A percentile compares a stretch with the other conserved stretches of the same genome.
phyloP scores from a whole-genome alignment of 2,888 invertebrate species.

The Euplexia lucipara region DNA sequence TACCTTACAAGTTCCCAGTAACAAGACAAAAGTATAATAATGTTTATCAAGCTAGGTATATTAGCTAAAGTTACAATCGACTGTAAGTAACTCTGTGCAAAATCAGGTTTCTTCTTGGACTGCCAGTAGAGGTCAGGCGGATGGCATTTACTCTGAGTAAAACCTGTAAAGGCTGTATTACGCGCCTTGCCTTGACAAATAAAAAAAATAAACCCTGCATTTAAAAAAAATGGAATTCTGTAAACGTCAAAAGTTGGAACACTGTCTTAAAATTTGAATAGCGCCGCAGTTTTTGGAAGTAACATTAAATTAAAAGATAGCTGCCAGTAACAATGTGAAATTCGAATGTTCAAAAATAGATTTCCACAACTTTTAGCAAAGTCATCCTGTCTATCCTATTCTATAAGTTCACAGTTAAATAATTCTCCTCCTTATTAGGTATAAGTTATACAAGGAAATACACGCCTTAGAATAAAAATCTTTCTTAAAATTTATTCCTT shows the following conservation, averaged over 20 bases:
- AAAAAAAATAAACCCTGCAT: not conserved
- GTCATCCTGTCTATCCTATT: not conserved
- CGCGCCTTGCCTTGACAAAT: not conserved
- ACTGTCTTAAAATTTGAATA: not conserved
- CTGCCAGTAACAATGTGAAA: not conserved
- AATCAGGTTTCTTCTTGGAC: constrained; percentile 42
- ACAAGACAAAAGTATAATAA: not conserved
- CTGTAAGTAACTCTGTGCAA: constrained; percentile 4
- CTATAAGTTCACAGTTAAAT: not conserved
- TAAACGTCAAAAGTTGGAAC: constrained; percentile 5
- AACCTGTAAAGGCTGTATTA: constrained; percentile 33
- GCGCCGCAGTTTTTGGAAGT: not conserved
- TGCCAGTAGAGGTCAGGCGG: constrained; percentile 26
- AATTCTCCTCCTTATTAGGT: constrained; percentile 33
- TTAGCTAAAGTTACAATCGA: not conserved
- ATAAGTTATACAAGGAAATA: constrained; percentile 14
- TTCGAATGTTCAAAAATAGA: not conserved
- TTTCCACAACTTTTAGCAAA: not conserved
- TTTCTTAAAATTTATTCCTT: too few species aligned
- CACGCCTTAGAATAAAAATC: too few species aligned
- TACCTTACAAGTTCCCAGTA: not conserved
- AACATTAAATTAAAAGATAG: not conserved
- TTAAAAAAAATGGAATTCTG: not conserved
- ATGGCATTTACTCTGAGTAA: constrained; percentile 20
- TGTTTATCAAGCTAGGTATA: constrained; percentile 8